Conservation (phyloP, 2,888 invertebrate genomes). For the Sycophila texana region DNA sequence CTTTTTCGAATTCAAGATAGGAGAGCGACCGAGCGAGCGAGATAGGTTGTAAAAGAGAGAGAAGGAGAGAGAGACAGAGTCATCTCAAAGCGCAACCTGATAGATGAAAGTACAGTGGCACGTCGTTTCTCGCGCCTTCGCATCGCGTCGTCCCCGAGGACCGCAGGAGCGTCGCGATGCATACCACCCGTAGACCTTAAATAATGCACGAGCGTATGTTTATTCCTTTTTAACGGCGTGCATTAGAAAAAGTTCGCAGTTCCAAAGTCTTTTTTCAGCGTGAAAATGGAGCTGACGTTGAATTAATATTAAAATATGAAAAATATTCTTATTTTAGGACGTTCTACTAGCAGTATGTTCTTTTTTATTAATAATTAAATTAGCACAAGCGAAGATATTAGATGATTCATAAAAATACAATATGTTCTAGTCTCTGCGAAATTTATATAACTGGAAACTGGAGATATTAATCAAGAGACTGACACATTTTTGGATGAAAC, state of each 20-base stretch:
- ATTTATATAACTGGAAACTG: no score
- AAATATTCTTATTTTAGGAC: no score
- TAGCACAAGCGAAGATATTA: no score
- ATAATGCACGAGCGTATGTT: conserved; percentile 40
- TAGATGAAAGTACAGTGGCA: conserved; percentile 71
- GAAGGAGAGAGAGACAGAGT: conserved; percentile 15
- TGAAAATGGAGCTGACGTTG: conserved; percentile 1
- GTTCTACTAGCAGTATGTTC: no score
- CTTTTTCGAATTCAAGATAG: conserved; percentile 47
- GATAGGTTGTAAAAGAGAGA: not conserved
- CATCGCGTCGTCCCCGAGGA: conserved; percentile 67
- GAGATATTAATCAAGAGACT: no score
- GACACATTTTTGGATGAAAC: no score
- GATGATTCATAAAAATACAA: no score
- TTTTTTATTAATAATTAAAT: no score
- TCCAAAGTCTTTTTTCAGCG: not conserved
- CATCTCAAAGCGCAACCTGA: conserved; percentile 70
- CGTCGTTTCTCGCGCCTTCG: conserved; percentile 66
- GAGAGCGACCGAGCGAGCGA: no score
- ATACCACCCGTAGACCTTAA: conserved; percentile 36
- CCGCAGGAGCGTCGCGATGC: conserved; percentile 62
- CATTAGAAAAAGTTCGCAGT: conserved; percentile 15
- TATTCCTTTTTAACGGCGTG: conserved; percentile 24
- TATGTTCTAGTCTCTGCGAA: no score
- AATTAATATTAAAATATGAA: no score